Percentiles rank a stretch among this genome's conserved stretches.
Conservation (phyloP, 2,797 vertebrate species). For the Pseudomugil gertrudae region DNA sequence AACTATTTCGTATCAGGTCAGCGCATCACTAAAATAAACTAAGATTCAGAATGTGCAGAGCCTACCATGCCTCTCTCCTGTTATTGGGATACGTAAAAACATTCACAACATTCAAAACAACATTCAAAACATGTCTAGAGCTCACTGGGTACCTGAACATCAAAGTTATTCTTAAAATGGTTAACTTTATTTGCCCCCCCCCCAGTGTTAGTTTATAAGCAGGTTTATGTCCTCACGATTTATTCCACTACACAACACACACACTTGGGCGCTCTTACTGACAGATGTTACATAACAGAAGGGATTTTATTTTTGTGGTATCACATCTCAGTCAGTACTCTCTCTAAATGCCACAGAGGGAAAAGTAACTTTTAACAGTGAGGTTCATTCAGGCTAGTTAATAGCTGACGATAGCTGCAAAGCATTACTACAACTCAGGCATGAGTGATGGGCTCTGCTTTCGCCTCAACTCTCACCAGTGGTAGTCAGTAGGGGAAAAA, state of each 20-base stretch:
- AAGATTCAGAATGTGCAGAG: no score
- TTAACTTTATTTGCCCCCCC: neutral
- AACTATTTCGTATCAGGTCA: no score
- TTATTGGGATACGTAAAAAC: no score
- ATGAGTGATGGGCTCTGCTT: conserved; percentile 28
- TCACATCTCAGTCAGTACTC: conserved; percentile 47
- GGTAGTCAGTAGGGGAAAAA: conserved; percentile 2
- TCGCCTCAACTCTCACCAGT: neutral
- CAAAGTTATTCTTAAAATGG: neutral
- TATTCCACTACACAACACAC: neutral
- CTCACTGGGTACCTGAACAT: neutral
- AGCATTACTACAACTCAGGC: conserved; percentile 46
- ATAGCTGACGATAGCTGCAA: conserved; percentile 46
- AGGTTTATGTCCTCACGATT: neutral
- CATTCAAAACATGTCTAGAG: neutral
- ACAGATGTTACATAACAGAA: conserved; percentile 9
- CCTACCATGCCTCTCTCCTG: no score
- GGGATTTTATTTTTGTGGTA: conserved; percentile 31
- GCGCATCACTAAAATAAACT: no score
- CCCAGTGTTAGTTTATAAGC: neutral
- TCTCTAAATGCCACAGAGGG: conserved; percentile 36
- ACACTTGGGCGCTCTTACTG: conserved; percentile 1
- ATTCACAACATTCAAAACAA: no score
- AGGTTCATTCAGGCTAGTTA: conserved; percentile 56
- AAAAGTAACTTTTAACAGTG: conserved; percentile 45